Evolutionary conservation across 2,113 vertebrate species (phyloP).

Genomic region (Crotalus helleri): DNA sequence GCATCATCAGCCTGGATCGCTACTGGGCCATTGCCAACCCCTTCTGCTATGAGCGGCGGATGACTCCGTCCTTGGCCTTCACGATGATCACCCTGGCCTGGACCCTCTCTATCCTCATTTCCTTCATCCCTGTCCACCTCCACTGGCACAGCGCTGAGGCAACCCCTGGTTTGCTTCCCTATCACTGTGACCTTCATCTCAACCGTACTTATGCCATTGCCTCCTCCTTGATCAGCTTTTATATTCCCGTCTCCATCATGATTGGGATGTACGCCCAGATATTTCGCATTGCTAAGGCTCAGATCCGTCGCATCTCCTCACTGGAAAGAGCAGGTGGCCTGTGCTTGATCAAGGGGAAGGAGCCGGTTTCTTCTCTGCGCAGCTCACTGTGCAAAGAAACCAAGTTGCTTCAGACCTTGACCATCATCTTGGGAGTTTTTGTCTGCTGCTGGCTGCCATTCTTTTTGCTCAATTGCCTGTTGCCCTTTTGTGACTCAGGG

Average conservation of each 20-base stretch:
- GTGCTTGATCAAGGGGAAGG: slow-evolving; percentile 42
- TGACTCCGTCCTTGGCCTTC: slow-evolving; percentile 75
- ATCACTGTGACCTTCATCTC: slow-evolving; percentile 73
- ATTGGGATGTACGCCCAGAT: slow-evolving; percentile 79
- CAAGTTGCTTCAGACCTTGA: slow-evolving; percentile 80
- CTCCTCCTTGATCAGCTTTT: slow-evolving; percentile 71
- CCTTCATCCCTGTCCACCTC: slow-evolving; percentile 79
- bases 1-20: slow-evolving; percentile 81
- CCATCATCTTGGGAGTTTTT: slow-evolving; percentile 82
- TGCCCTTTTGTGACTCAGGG: slow-evolving; percentile 73
- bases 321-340: slow-evolving; percentile 73
- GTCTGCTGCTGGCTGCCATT: slow-evolving; percentile 84
- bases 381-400: slow-evolving; percentile 79
- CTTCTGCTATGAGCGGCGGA: slow-evolving; percentile 76
- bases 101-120: slow-evolving; percentile 78
- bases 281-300: slow-evolving; percentile 79
- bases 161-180: neutral
- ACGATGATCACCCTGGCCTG: slow-evolving; percentile 75
- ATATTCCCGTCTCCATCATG: slow-evolving; percentile 80
- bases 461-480: slow-evolving; percentile 80
- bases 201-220: slow-evolving; percentile 76
- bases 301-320: slow-evolving; percentile 77
- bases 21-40: slow-evolving; percentile 83
- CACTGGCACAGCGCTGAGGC: slow-evolving; percentile 74
- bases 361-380: slow-evolving; percentile 60